Evolutionary conservation across 2,888 invertebrate species (phyloP).

Genomic region (Erebia epiphron): DNA sequence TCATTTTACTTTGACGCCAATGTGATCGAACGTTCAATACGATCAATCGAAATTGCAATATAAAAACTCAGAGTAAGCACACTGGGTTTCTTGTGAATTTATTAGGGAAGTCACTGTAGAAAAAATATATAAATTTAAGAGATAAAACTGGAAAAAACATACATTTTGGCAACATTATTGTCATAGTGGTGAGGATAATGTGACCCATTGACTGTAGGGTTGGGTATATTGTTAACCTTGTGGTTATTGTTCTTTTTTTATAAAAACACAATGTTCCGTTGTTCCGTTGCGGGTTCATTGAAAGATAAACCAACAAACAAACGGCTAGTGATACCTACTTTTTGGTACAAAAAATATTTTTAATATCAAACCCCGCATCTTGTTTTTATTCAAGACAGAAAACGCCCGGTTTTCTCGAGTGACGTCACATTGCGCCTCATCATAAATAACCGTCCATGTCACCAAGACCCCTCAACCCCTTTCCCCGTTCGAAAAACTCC

Average conservation of each 20-base stretch:
- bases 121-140: too few relatives aligned
- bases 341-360: background rate
- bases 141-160: conserved; percentile 76
- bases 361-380: background rate
- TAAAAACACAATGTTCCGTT: too few relatives aligned
- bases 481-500: conserved; percentile 32
- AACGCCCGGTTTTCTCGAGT: conserved; percentile 48
- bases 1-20: too few relatives aligned
- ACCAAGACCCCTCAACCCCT: conserved; percentile 42
- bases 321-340: too few relatives aligned
- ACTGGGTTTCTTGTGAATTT: too few relatives aligned
- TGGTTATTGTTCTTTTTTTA: too few relatives aligned
- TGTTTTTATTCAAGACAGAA: conserved; percentile 21
- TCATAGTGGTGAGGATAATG: background rate
- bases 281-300: too few relatives aligned
- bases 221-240: background rate
- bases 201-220: conserved; percentile 18
- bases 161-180: conserved; percentile 64
- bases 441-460: conserved; percentile 47
- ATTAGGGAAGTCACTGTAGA: too few relatives aligned
- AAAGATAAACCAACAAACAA: too few relatives aligned
- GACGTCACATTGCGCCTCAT: conserved; percentile 47
- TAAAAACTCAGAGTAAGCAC: too few relatives aligned
- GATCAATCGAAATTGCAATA: too few relatives aligned
- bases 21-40: too few relatives aligned